Base-by-base conservation (phyloP, 2,888 invertebrate genomes). In the Hololepta plana region DNA sequence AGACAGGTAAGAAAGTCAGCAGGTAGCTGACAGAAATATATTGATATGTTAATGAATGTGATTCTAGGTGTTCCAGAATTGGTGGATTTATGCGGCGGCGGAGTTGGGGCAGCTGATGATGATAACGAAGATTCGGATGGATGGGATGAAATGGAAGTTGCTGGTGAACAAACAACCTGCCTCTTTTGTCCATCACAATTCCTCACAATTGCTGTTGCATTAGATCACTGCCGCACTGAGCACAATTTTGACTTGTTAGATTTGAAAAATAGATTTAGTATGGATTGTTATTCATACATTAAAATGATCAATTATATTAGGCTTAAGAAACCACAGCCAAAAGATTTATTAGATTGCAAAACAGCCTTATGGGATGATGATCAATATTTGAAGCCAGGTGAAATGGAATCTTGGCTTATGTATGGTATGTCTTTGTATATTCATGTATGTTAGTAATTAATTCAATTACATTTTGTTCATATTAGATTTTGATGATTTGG, bases 301-400 rank as follows among this genome's bases (percentile, higher is more conserved):
- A 80, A 80, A 49, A 52, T 87, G 42, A 67, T 87, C 2, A 87
- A 85, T 54, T 87, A 70, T 42, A 72, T 85, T 32, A 67, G 80
- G 39, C 60, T 55, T 8, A 62, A 68, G 26, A 69, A 69, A 34
- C 56, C 70, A 2, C 55, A 53, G 25, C 53, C 73, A 1, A 61
- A 66, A 31, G 59, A 63, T 21, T 58, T 64, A 36, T 51, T 55
- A 4, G 40, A 46, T 20, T 47, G 65, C 9, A 52, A 57, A 23
- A 49, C 55, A 32, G 55, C 62, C 2, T 47, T 67, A 4, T 88
- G 85, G 85, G 62, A 67, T 7, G 69, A 70, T 40, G 82, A 85
- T 28, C 67, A 66, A 37, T 87, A 79, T 48, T 58, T 88, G 30
- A 74, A 71, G 45, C 82, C 88, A 1, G 63, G 69, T 3, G 66